Conservation (phyloP, 2,888 invertebrate genomes). For the Tetropium fuscum region DNA sequence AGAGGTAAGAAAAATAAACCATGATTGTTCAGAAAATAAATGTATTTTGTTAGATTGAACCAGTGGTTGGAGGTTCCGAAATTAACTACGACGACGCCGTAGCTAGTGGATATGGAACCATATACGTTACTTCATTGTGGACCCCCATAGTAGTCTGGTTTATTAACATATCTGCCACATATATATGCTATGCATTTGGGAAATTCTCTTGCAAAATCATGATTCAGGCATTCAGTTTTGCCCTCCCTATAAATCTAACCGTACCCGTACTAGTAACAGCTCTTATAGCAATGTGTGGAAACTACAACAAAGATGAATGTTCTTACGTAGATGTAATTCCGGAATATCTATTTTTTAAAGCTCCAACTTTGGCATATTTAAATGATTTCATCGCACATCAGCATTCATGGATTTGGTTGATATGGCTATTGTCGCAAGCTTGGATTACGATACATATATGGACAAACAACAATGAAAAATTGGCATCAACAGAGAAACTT, state of each 20-base stretch:
- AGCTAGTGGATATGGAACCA: conserved; percentile 39
- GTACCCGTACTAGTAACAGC: conserved; percentile 80
- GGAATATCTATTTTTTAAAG: conserved; percentile 90
- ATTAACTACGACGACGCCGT: conserved; percentile 55
- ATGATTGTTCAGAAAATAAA: not conserved
- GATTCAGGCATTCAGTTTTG: conserved; percentile 89
- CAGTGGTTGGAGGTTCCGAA: conserved; percentile 58
- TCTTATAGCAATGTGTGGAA: conserved; percentile 76
- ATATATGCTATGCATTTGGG: conserved; percentile 75
- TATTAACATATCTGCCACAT: conserved; percentile 76
- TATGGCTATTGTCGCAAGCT: conserved; percentile 85
- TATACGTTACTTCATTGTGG: conserved; percentile 55
- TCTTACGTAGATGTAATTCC: conserved; percentile 82
- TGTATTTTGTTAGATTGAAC: conserved; percentile 65
- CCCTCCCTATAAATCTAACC: conserved; percentile 83
- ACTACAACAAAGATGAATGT: conserved; percentile 76
- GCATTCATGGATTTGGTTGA: conserved; percentile 82
- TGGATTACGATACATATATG: conserved; percentile 92
- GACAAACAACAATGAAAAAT: conserved; percentile 84
- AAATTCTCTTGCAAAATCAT: conserved; percentile 91
- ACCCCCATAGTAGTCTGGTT: conserved; percentile 73
- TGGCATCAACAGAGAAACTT: conserved; percentile 86
- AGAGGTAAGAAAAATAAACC: conserved; percentile 66
- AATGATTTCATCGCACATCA: conserved; percentile 71
- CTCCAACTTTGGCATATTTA: conserved; percentile 66